Percentiles rank a stretch among this genome's conserved stretches.
Evolutionary conservation across 2,888 invertebrate species (phyloP).

Genomic region (Alsophila aescularia): DNA sequence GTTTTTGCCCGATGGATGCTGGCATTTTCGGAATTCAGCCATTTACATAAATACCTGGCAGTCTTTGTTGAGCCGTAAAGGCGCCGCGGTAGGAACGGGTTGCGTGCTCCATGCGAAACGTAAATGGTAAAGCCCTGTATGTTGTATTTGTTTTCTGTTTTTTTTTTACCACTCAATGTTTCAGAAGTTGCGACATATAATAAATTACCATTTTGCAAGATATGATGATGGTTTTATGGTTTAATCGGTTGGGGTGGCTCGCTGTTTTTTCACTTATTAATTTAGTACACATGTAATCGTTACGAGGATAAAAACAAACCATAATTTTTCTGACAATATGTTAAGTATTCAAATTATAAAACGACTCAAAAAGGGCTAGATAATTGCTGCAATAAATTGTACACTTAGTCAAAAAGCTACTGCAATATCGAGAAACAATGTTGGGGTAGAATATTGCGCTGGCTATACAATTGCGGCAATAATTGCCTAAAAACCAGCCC

Average conservation of each 20-base stretch:
- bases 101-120: conserved; percentile 47
- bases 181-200: conserved; percentile 53
- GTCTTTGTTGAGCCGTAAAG: conserved; percentile 79
- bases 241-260: conserved; percentile 16
- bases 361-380: too few species aligned
- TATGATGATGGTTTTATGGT: conserved; percentile 31
- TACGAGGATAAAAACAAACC: too few species aligned
- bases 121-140: conserved; percentile 52
- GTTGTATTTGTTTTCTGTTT: conserved; percentile 55
- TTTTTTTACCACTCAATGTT: conserved; percentile 52
- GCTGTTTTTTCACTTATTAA: background rate
- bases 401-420: too few species aligned
- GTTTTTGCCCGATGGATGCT: conserved; percentile 69
- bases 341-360: too few species aligned
- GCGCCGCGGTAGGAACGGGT: conserved; percentile 65
- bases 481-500: too few species aligned
- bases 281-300: too few species aligned
- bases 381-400: too few species aligned
- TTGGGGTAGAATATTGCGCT: too few species aligned
- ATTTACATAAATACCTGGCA: conserved; percentile 80
- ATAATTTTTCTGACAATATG: too few species aligned
- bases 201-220: conserved; percentile 36
- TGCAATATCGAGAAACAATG: too few species aligned
- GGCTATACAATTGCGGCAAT: too few species aligned
- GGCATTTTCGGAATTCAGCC: conserved; percentile 79